Evolutionary conservation across 1,140 invertebrate genomes (phyloP), one percentile per base, ranked within the genome.

Genomic region (Babylonia areolata): DNA sequence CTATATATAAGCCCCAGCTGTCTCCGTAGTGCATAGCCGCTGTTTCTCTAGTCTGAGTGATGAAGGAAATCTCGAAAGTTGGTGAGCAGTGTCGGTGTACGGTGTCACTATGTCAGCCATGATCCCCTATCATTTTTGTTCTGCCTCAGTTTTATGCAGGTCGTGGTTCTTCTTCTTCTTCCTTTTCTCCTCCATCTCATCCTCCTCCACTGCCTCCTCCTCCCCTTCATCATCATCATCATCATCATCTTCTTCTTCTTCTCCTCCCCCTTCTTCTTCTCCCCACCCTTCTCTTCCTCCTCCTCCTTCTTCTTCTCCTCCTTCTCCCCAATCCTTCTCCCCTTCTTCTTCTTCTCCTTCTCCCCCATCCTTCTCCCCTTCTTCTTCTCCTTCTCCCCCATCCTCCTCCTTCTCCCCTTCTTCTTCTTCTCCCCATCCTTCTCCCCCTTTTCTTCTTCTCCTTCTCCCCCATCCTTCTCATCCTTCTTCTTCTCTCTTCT

Each of bases 151-250:
- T n/a, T n/a, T n/a, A n/a, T n/a, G n/a, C n/a, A n/a, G n/a, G n/a
- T n/a, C n/a, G n/a, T n/a, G n/a, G n/a, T n/a, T n/a, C n/a, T n/a
- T n/a, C n/a, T n/a, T n/a, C n/a, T n/a, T n/a, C 58, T 33, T 31
- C 54, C 81, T 83, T 31, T 64, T 51, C 28, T 31, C 54, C 81
- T 64, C 54, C 54, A 46, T 64, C 54, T 64, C 46, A 33, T 31
- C 31, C 46, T 64, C 46, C 31, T n/a, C 54, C 54, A 9, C 54
- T 33, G 2, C 54, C 54, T 28, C 54, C 64, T 51, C 64, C 54
- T 28, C 42, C 64, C 28, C 31, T 51, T 39, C 54, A 33, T 11
- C 58, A 37, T 40, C 64, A 39, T 64, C 54, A 35, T 73, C 82
- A 3, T 28, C 58, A 17, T 73, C 64, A 39, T 64, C 54, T 37